A percentile compares a stretch with the other conserved stretches of the same genome.
Conservation (phyloP, 2,888 invertebrate genomes). For the Caenorhabditis sp. region DNA sequence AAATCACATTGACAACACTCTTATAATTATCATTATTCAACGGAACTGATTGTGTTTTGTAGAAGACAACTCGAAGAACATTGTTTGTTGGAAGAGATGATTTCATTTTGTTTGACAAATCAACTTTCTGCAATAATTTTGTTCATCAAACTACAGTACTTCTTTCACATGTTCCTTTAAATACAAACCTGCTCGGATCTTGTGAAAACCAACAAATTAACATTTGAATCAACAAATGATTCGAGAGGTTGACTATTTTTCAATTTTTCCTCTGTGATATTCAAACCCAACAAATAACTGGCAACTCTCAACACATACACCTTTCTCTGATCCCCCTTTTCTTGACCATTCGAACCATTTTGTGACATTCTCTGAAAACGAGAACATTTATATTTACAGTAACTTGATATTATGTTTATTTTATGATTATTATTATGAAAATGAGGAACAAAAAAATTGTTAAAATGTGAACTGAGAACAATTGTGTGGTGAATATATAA, state of each 20-base stretch:
- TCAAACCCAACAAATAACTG: constrained; percentile 46
- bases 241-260: constrained; percentile 58
- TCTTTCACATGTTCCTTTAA: not conserved
- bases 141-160: not conserved
- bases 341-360: not conserved
- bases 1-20: constrained; percentile 76
- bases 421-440: not conserved
- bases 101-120: constrained; percentile 60
- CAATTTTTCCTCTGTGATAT: constrained; percentile 61
- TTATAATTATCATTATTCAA: constrained; percentile 77
- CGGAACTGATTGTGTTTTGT: constrained; percentile 76
- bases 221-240: constrained; percentile 60
- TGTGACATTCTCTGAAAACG: not conserved
- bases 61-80: constrained; percentile 75
- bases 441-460: not conserved
- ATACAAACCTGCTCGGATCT: constrained; percentile 58
- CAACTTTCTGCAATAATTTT: constrained; percentile 52
- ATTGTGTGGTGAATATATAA: not conserved
- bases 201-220: constrained; percentile 57
- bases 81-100: constrained; percentile 12
- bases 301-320: constrained; percentile 45
- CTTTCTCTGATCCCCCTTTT: constrained; percentile 36
- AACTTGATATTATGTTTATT: constrained; percentile 5
- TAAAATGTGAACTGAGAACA: not conserved
- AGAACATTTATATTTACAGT: not conserved